A percentile compares a stretch with the other conserved stretches of the same genome.
These are phyloP conservation scores for Microcebus lehilahytsara DNA, from an alignment of 2,113 vertebrate genomes.

Conservation along the genomic window DNA sequence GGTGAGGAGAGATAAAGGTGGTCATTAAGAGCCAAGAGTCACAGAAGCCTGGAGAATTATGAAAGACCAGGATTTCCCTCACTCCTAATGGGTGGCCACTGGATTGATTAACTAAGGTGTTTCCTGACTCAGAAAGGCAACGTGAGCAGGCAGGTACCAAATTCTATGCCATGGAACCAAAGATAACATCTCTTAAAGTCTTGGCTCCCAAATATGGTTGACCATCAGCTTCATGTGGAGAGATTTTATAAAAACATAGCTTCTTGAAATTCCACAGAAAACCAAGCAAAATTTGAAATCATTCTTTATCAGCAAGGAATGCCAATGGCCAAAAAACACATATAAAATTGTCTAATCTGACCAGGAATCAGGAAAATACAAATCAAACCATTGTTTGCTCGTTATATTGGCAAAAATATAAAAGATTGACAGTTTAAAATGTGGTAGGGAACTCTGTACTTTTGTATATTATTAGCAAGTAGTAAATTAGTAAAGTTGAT, in stretches of 20 bases:
- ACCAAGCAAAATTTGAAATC: background rate
- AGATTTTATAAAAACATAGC: background rate
- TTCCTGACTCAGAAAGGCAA: background rate
- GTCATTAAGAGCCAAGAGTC: background rate
- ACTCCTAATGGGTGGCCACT: background rate
- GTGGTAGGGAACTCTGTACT: background rate
- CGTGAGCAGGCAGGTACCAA: background rate
- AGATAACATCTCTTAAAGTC: background rate
- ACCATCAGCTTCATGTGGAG: background rate
- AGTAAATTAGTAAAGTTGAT: background rate
- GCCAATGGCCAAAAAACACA: background rate
- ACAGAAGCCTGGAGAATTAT: background rate
- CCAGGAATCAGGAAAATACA: background rate
- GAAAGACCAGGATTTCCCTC: background rate
- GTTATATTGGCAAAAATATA: background rate
- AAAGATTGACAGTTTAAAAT: background rate
- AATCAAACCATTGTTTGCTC: background rate
- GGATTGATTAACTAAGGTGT: background rate
- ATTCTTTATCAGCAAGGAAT: background rate
- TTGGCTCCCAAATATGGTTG: background rate
- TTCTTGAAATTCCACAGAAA: background rate
- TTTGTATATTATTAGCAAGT: background rate
- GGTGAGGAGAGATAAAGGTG: background rate
- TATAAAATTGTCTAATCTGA: background rate
- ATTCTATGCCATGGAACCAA: background rate